A percentile compares a stretch with the other conserved stretches of the same genome.
phyloP scores from a whole-genome alignment of 1,140 invertebrate genomes.

The Drosophila punjabiensis region DNA sequence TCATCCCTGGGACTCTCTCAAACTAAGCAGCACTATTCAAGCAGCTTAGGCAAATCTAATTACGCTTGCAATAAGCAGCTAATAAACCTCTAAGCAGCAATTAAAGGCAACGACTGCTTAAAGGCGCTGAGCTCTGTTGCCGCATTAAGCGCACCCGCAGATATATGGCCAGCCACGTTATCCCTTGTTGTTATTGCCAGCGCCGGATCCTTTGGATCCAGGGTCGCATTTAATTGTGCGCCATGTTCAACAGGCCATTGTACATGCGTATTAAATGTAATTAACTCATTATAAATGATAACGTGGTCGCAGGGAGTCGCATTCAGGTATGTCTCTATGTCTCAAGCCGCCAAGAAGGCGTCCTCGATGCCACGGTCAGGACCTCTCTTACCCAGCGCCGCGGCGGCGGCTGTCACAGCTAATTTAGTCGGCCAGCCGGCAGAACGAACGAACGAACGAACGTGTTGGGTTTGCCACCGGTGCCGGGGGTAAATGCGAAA shows the following conservation, averaged over 20 bases:
- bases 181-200: slow-evolving; percentile 50
- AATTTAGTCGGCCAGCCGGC: slow-evolving; percentile 63
- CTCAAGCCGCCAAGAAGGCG: slow-evolving; percentile 50
- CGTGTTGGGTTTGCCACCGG: slow-evolving; percentile 68
- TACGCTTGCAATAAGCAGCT: slow-evolving; percentile 50
- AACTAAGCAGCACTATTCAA: slow-evolving; percentile 17
- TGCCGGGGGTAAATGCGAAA: slow-evolving; percentile 65
- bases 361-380: slow-evolving; percentile 2
- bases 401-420: slow-evolving; percentile 63
- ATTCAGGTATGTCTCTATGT: slow-evolving; percentile 52
- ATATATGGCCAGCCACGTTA: slow-evolving; percentile 46
- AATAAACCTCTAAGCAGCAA: slow-evolving; percentile 63
- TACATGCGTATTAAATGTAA: slow-evolving; percentile 83
- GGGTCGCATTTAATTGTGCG: slow-evolving; percentile 80
- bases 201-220: slow-evolving; percentile 47
- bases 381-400: slow-evolving; percentile 3
- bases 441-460: slow-evolving; percentile 70
- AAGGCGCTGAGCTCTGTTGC: slow-evolving; percentile 46
- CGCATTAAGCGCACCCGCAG: slow-evolving; percentile 13
- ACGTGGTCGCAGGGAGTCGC: slow-evolving; percentile 62
- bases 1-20: not conserved
- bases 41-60: slow-evolving; percentile 36
- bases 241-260: slow-evolving; percentile 80
- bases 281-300: slow-evolving; percentile 84
- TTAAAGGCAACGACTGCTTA: slow-evolving; percentile 66